Conservation (phyloP, 2,888 invertebrate genomes). For the Eumacrocentrus americanus region DNA sequence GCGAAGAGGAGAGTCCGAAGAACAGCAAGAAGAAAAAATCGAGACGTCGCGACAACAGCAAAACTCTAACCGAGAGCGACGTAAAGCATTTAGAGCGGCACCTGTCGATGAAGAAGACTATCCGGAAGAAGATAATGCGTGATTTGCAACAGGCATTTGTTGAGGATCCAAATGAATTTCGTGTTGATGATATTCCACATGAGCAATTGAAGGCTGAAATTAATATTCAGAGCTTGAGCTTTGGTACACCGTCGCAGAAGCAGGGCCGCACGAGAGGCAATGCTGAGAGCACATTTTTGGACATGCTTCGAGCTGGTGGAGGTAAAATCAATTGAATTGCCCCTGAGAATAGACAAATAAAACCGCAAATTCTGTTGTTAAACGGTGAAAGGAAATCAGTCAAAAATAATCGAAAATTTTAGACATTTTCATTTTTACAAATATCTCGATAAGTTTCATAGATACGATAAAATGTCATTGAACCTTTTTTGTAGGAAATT, state of each 20-base stretch:
- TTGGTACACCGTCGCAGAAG: slow-evolving; percentile 63
- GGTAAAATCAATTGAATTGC: slow-evolving; percentile 36
- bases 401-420: no score
- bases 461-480: no score
- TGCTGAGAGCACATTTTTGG: slow-evolving; percentile 70
- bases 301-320: slow-evolving; percentile 71
- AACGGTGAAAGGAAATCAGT: no score
- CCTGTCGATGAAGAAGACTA: slow-evolving; percentile 86
- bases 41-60: slow-evolving; percentile 74
- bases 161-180: slow-evolving; percentile 75
- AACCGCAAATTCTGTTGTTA: no score
- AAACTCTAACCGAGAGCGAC: slow-evolving; percentile 70
- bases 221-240: slow-evolving; percentile 72
- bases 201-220: slow-evolving; percentile 73
- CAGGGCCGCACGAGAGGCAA: slow-evolving; percentile 61
- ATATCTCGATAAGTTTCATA: no score
- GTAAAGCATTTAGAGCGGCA: slow-evolving; percentile 80
- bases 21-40: slow-evolving; percentile 67
- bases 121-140: slow-evolving; percentile 83
- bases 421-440: no score
- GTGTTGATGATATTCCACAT: slow-evolving; percentile 72
- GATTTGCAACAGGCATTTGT: slow-evolving; percentile 79
- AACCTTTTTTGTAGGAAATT: no score
- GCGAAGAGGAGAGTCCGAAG: slow-evolving; percentile 59
- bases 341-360: no score